Conservation (phyloP, 1,140 invertebrate genomes). For the Dryas iulia region DNA sequence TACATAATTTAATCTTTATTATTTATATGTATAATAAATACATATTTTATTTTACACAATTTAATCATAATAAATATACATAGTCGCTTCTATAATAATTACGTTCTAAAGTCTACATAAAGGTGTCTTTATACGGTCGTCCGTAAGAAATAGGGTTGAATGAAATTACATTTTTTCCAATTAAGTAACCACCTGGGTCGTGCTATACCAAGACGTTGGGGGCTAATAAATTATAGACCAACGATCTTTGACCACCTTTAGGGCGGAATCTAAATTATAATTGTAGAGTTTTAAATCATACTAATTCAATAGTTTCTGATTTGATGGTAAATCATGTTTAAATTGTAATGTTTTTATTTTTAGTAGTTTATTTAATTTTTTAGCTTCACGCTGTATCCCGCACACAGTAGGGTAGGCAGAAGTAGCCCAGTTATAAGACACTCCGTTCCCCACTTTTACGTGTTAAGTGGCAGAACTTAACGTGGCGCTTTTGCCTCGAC, state of each 20-base stretch:
- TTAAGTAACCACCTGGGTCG: slow-evolving; percentile 52
- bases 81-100: neutral
- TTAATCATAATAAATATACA: too few relatives aligned
- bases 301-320: neutral
- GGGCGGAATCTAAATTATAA: slow-evolving; percentile 11
- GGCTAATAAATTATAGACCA: slow-evolving; percentile 24
- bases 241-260: slow-evolving; percentile 16
- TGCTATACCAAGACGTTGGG: slow-evolving; percentile 43
- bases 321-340: neutral
- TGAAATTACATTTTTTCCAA: slow-evolving; percentile 62
- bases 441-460: too few relatives aligned
- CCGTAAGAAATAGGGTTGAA: slow-evolving; percentile 38
- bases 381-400: too few relatives aligned
- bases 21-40: too few relatives aligned
- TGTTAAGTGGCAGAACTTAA: too few relatives aligned
- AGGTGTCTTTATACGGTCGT: slow-evolving; percentile 35
- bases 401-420: too few relatives aligned
- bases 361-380: too few relatives aligned
- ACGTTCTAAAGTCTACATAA: slow-evolving; percentile 35
- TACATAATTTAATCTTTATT: too few relatives aligned
- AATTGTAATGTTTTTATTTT: too few relatives aligned
- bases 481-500: too few relatives aligned
- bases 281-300: slow-evolving; percentile 9
- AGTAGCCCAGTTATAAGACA: too few relatives aligned
- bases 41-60: too few relatives aligned